Percentiles rank a stretch among this genome's conserved stretches.
These are phyloP conservation scores for Mormyrops boulengeri DNA, from an alignment of 2,797 vertebrate genomes.

Conservation along the genomic window DNA sequence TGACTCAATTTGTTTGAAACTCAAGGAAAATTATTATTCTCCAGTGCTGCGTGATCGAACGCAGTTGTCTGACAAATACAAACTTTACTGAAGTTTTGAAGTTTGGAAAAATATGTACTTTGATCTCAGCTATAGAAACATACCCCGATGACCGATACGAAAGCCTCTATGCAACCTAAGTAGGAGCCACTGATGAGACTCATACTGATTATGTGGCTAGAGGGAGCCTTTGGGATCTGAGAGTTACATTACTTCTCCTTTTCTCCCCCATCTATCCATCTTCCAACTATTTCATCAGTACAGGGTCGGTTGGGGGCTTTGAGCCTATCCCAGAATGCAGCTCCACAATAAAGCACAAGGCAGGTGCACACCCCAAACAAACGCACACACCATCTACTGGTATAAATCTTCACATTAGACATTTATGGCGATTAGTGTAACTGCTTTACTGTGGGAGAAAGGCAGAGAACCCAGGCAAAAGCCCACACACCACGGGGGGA, in stretches of 20 bases:
- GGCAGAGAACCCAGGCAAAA: background rate
- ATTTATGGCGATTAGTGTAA: background rate
- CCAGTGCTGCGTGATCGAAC: background rate
- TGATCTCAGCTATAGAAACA: conserved; percentile 3
- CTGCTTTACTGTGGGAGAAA: background rate
- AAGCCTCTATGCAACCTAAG: background rate
- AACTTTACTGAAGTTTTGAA: background rate
- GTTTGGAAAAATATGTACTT: background rate
- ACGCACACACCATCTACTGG: background rate
- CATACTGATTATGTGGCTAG: background rate
- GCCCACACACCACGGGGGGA: background rate
- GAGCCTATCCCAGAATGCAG: background rate
- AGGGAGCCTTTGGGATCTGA: background rate
- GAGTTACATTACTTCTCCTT: background rate
- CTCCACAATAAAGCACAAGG: background rate
- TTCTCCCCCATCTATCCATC: background rate
- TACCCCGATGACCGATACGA: background rate
- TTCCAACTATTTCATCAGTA: background rate
- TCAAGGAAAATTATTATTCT: conserved; percentile 10
- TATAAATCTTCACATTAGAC: background rate
- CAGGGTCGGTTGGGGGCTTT: background rate
- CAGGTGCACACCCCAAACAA: background rate
- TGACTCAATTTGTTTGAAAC: conserved; percentile 12
- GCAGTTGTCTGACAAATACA: background rate
- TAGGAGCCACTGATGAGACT: background rate